Evolutionary conservation across 2,888 invertebrate genomes (phyloP), one percentile per base, ranked within the genome.

Genomic region (Eulithis prunata): DNA sequence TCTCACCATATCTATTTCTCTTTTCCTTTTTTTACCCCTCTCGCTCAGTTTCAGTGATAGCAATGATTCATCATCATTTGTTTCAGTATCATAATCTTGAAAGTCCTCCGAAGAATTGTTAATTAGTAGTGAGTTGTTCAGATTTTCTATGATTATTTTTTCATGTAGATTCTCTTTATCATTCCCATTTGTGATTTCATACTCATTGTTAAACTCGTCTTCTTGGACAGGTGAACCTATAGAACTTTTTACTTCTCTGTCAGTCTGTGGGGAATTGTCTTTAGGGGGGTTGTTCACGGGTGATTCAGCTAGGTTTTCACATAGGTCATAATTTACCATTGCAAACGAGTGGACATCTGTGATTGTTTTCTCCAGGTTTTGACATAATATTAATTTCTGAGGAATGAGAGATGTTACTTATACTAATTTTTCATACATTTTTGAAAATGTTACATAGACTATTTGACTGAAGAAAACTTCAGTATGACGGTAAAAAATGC

Each of bases 1-100:
- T 32, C 32, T 32, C 32, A 32, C 32, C 32, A 32, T 32, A 32
- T 32, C n/a, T n/a, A 36, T 66, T 64, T 47, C 66, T 59, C 56
- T 72, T 69, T 66, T 72, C 63, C 55, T 72, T 63, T 59, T 75
- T 6, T 67, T 66, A 63, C 63, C 65, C 8, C 38, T 57, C 57
- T 65, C 67, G 21, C 8, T 56, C 0, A 68, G 67, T 32, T 75
- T 77, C 3, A 82, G 58, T 72, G 79, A 71, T 12, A 77, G 72
- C 0, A 80, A 47, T 0, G 85, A 85, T 41, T 80, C 12, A 49
- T 85, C 82, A 71, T 83, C 83, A 45, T 41, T 8, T 12, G 45
- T 8, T 6, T 28, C 58, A 59, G 63, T 28, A 47, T 62, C 21
- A 21, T 21, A 21, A 21, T 21, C 43, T 4, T 57, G 51, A 5